Evolutionary conservation across 2,888 invertebrate genomes (phyloP), one percentile per base, ranked within the genome.

Genomic region (Nemurella pictetii): DNA sequence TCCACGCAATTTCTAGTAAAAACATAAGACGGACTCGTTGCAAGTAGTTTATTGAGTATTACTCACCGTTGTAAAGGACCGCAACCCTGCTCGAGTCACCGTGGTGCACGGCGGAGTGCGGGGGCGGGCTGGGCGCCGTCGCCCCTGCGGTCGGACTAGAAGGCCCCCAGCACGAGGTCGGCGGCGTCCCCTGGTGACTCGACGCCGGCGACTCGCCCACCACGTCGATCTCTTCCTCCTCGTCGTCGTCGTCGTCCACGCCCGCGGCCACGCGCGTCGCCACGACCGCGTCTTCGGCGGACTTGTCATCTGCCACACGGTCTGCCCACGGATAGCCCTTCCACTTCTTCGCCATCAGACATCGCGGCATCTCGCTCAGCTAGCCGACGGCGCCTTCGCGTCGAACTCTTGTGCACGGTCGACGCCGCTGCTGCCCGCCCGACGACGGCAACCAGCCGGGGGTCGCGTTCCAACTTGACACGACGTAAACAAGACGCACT

Each of bases 331-430:
- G 94, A 90, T 95, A 95, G 91, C 94, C 95, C 94, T 97, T 97
- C 96, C 97, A 97, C 93, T 97, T 97, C 93, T 97, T 97, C 90
- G 97, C 97, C 96, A 97, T 97, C 91, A 97, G 94, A 93, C 97
- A 97, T 91, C 97, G 96, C 92, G 97, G 97, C 97, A 97, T 97
- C 91, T 92, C 93, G 92, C 91, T 91, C 92, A 5, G 25, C 5
- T 32, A 5, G 20, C 25, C 81, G 81, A 27, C 78, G 26, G 29
- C 78, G 28, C 36, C 81, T 81, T 72, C 72, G 55, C 25, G 12
- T 75, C 27, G 28, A 75, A 3, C 26, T 27, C 78, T 29, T 20
- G 55, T 55, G 15, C 20, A 12, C 55, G 55, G 55, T 12, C 20
- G 20, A 7, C 55, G 55, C 55, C 55, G 55, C 9, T 20, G 55